Conservation (phyloP, 2,113 vertebrate genomes). For the Chaenocephalus aceratus region DNA sequence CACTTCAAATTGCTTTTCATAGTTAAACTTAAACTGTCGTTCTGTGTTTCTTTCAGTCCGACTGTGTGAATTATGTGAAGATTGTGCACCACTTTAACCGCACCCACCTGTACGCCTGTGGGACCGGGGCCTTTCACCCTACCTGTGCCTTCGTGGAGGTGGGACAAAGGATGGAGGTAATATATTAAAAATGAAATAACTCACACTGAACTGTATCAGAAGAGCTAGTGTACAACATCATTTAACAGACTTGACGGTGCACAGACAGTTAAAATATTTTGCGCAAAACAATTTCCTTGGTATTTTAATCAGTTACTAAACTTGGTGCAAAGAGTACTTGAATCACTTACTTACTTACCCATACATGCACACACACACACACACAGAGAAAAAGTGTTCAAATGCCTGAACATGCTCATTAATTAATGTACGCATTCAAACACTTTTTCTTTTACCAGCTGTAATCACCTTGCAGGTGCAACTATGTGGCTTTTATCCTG, state of each 20-base stretch:
- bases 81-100: slow-evolving; percentile 92
- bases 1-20: too few relatives aligned
- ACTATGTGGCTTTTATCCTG: too few relatives aligned
- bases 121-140: slow-evolving; percentile 96
- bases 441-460: too few relatives aligned
- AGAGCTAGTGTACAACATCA: too few relatives aligned
- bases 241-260: background rate
- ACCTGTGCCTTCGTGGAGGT: slow-evolving; percentile 92
- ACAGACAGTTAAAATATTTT: background rate
- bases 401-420: background rate
- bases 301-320: too few relatives aligned
- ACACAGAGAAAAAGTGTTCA: background rate
- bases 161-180: slow-evolving; percentile 90
- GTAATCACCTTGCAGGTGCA: too few relatives aligned
- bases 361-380: too few relatives aligned
- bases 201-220: background rate
- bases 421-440: too few relatives aligned
- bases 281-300: background rate
- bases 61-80: slow-evolving; percentile 98
- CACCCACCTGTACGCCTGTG: slow-evolving; percentile 94
- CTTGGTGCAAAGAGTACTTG: too few relatives aligned
- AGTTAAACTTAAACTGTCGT: background rate
- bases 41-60: slow-evolving; percentile 82
- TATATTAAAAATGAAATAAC: background rate
- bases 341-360: background rate